phyloP scores from a whole-genome alignment of 2,888 invertebrate species.

The Yponomeuta plumbellus region DNA sequence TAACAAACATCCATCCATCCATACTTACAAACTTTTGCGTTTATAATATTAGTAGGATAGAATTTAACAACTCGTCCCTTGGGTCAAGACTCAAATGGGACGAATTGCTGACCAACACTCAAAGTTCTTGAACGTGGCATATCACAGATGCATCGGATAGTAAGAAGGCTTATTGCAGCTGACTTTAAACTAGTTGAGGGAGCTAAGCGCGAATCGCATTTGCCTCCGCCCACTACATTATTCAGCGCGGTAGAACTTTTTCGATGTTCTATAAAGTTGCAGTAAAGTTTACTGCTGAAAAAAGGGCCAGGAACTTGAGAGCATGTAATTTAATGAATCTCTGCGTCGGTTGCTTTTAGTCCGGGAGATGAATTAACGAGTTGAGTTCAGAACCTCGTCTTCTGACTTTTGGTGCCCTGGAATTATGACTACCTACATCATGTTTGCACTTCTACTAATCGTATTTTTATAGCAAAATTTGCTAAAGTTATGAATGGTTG shows the following conservation, averaged over 20 bases:
- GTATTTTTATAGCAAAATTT: too few species aligned
- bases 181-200: slow-evolving; percentile 57
- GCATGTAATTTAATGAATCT: slow-evolving; percentile 20
- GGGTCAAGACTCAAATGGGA: neutral
- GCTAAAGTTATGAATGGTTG: too few species aligned
- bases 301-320: neutral
- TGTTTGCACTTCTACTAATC: too few species aligned
- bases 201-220: slow-evolving; percentile 49
- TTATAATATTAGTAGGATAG: too few species aligned
- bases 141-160: slow-evolving; percentile 57
- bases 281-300: neutral
- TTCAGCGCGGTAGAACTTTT: slow-evolving; percentile 31
- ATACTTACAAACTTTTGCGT: too few species aligned
- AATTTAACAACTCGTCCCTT: too few species aligned
- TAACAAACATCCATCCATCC: too few species aligned
- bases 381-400: too few species aligned
- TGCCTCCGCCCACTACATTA: slow-evolving; percentile 38
- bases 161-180: slow-evolving; percentile 53
- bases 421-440: too few species aligned
- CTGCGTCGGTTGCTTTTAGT: slow-evolving; percentile 3
- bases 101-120: slow-evolving; percentile 18
- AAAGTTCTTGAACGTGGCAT: slow-evolving; percentile 50
- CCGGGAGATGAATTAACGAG: neutral
- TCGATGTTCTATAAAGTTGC: slow-evolving; percentile 2
- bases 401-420: too few species aligned